Evolutionary conservation across 2,797 vertebrate species (phyloP).

Genomic region (Catostomus latipinnis): DNA sequence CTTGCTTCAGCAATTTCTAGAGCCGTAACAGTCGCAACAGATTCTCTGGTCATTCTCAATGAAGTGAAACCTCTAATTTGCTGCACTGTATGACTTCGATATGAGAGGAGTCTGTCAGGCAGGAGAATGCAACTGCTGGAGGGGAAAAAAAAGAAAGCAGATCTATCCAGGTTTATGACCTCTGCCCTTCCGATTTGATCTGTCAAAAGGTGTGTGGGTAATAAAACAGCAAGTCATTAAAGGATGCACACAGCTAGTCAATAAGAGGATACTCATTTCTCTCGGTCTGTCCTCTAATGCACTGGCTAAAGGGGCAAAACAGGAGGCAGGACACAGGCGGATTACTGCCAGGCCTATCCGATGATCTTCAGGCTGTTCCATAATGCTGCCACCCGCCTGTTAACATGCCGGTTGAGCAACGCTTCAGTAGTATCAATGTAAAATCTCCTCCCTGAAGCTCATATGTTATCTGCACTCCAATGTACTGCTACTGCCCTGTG

Average conservation of each 20-base stretch:
- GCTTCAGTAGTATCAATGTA: slow-evolving; percentile 1
- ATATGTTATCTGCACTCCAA: too few relatives aligned
- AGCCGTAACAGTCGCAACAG: neutral
- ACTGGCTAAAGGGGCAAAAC: slow-evolving; percentile 3
- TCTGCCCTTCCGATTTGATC: slow-evolving; percentile 37
- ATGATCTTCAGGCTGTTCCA: slow-evolving; percentile 56
- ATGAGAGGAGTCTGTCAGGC: neutral
- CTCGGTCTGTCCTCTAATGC: slow-evolving; percentile 41
- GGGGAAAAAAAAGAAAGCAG: neutral
- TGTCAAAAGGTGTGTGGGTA: slow-evolving; percentile 23
- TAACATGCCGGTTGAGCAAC: slow-evolving; percentile 33
- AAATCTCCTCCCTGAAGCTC: too few relatives aligned
- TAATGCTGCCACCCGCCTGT: slow-evolving; percentile 38
- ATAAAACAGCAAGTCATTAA: slow-evolving; percentile 29
- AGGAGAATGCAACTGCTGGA: neutral
- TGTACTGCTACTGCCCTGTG: too few relatives aligned
- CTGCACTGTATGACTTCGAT: neutral
- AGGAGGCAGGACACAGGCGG: slow-evolving; percentile 40
- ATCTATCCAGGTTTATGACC: slow-evolving; percentile 43
- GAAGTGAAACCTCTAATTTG: slow-evolving; percentile 10
- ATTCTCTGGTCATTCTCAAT: neutral
- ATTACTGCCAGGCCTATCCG: slow-evolving; percentile 56
- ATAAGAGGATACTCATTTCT: slow-evolving; percentile 37
- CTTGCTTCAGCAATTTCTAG: slow-evolving; percentile 17
- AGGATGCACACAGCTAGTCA: slow-evolving; percentile 42